Percentiles rank a stretch among this genome's conserved stretches.
These are phyloP conservation scores for Alauda arvensis DNA, from an alignment of 2,797 vertebrate genomes.

Conservation along the genomic window DNA sequence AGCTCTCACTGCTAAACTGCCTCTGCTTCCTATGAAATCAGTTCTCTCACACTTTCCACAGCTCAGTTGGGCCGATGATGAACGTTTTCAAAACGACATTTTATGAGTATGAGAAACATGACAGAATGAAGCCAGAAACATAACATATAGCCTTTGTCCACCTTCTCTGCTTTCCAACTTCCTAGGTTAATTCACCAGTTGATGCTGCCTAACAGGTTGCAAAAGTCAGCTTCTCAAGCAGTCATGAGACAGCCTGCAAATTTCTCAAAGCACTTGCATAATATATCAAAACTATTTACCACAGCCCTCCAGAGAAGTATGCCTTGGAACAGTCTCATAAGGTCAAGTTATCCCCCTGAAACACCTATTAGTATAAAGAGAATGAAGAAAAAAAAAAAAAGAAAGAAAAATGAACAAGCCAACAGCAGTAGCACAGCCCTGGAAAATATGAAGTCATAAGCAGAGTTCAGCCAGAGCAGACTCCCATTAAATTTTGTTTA, in stretches of 20 bases:
- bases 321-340: constrained; percentile 13
- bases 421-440: background rate
- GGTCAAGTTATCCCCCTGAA: constrained; percentile 39
- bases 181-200: background rate
- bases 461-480: constrained; percentile 42
- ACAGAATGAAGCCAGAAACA: background rate
- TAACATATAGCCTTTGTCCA: background rate
- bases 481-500: constrained; percentile 41
- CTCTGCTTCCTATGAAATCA: background rate
- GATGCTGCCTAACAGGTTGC: background rate
- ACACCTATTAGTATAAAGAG: constrained; percentile 3
- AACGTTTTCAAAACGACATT: background rate
- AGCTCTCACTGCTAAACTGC: background rate
- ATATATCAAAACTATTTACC: constrained; percentile 16
- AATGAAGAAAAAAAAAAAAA: background rate
- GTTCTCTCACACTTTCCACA: background rate
- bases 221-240: background rate
- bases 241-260: background rate
- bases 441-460: constrained; percentile 62
- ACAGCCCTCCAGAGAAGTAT: background rate
- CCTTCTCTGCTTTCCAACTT: background rate
- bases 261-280: background rate
- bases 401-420: background rate
- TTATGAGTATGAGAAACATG: background rate
- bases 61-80: background rate